Percentiles rank a stretch among this genome's conserved stretches.
phyloP scores from a whole-genome alignment of 2,888 invertebrate genomes.

The Acheta domesticus region DNA sequence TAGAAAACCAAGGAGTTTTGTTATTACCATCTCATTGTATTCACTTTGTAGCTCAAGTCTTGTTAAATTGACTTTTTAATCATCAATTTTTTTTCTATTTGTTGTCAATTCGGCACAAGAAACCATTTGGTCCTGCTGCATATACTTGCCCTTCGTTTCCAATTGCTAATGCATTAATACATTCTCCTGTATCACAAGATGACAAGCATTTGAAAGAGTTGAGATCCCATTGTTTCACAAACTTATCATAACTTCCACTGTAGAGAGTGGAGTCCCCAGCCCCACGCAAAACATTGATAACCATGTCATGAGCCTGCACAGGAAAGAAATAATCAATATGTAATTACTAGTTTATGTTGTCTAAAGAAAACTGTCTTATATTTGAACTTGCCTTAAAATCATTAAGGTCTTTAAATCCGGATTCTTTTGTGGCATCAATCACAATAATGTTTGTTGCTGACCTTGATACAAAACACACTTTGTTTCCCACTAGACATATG shows the following conservation, averaged over 20 bases:
- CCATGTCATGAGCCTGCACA: constrained; percentile 50
- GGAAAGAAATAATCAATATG: neutral
- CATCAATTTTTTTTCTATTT: neutral
- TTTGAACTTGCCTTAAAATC: neutral
- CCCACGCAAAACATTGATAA: constrained; percentile 49
- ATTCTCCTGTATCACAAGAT: constrained; percentile 42
- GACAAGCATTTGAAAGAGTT: constrained; percentile 41
- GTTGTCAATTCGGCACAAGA: constrained; percentile 48
- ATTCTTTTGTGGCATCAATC: constrained; percentile 52
- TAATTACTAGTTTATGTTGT: neutral
- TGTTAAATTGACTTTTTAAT: too few relatives aligned
- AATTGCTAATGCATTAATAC: constrained; percentile 51
- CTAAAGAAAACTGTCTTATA: neutral
- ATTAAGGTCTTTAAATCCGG: constrained; percentile 51
- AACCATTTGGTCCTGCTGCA: constrained; percentile 59
- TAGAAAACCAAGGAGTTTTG: too few relatives aligned
- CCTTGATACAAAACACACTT: constrained; percentile 52
- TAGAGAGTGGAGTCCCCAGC: constrained; percentile 44
- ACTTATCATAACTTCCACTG: constrained; percentile 52
- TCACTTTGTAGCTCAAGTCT: too few relatives aligned
- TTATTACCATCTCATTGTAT: too few relatives aligned
- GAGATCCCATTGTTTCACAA: constrained; percentile 50
- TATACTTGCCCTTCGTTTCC: constrained; percentile 49
- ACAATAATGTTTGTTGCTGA: constrained; percentile 56
- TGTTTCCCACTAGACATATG: constrained; percentile 50